These are phyloP conservation scores for Caenorhabditis uteleia DNA, from an alignment of 2,888 invertebrate genomes.

Conservation along the genomic window DNA sequence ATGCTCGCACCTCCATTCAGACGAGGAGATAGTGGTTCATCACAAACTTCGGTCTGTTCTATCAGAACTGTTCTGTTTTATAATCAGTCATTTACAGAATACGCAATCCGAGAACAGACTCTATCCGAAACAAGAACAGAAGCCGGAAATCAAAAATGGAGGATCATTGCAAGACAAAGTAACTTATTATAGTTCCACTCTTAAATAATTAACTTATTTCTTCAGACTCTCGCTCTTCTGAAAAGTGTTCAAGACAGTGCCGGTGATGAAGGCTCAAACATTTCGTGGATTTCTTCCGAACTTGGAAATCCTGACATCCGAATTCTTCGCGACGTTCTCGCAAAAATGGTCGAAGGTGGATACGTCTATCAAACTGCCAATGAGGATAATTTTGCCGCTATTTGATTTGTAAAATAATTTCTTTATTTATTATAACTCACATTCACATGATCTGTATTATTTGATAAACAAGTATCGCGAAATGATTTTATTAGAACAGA, in stretches of 20 bases:
- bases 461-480: neutral
- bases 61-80: too few species aligned
- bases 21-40: too few species aligned
- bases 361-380: constrained; percentile 9
- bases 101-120: too few species aligned
- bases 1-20: too few species aligned
- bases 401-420: constrained; percentile 10
- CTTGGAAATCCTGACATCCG: neutral
- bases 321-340: constrained; percentile 3
- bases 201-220: neutral
- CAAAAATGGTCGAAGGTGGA: constrained; percentile 9
- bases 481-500: constrained; percentile 1
- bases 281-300: constrained; percentile 16
- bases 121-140: too few species aligned
- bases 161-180: neutral
- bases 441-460: too few species aligned
- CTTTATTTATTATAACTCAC: neutral
- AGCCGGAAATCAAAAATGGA: neutral
- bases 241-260: neutral
- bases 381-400: constrained; percentile 7
- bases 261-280: constrained; percentile 10
- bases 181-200: neutral
- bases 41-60: too few species aligned
- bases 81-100: too few species aligned
- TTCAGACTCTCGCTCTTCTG: constrained; percentile 8